Evolutionary conservation across 2,888 invertebrate genomes (phyloP).

Genomic region (Lasioglossum vierecki): DNA sequence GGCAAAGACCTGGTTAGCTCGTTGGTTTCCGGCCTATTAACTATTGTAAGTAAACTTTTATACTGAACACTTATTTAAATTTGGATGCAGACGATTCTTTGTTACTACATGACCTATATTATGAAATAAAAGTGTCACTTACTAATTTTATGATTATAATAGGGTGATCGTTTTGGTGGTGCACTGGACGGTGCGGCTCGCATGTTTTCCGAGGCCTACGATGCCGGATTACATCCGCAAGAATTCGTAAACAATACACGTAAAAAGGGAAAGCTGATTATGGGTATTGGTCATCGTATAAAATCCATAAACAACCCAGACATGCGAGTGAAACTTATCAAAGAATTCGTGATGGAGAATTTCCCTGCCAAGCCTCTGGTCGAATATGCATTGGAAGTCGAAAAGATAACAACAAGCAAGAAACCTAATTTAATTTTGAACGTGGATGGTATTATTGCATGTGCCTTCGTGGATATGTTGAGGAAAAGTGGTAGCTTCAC

Average conservation of each 20-base stretch:
- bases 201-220: conserved; percentile 98
- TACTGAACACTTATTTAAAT: neutral
- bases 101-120: too few relatives aligned
- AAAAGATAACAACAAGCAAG: conserved; percentile 99
- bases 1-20: conserved; percentile 99
- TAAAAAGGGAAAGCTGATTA: conserved; percentile 98
- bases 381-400: conserved; percentile 98
- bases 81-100: too few relatives aligned
- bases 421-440: conserved; percentile 99
- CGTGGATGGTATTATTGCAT: conserved; percentile 99
- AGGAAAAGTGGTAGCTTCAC: conserved; percentile 97
- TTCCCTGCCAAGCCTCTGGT: conserved; percentile 98
- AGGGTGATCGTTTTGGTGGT: conserved; percentile 99
- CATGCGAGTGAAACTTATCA: conserved; percentile 98
- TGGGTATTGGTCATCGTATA: conserved; percentile 98
- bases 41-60: conserved; percentile 91
- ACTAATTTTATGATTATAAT: conserved; percentile 1
- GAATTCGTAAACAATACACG: conserved; percentile 99
- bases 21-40: conserved; percentile 97
- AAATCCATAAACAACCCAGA: conserved; percentile 99
- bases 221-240: conserved; percentile 96
- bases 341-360: conserved; percentile 96
- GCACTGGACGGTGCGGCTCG: conserved; percentile 99
- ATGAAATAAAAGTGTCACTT: too few relatives aligned
- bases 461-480: conserved; percentile 98